Percentiles rank a stretch among this genome's conserved stretches.
These are phyloP conservation scores for Lordiphosa stackelbergi DNA, from an alignment of 1,140 invertebrate species.

Conservation along the genomic window DNA sequence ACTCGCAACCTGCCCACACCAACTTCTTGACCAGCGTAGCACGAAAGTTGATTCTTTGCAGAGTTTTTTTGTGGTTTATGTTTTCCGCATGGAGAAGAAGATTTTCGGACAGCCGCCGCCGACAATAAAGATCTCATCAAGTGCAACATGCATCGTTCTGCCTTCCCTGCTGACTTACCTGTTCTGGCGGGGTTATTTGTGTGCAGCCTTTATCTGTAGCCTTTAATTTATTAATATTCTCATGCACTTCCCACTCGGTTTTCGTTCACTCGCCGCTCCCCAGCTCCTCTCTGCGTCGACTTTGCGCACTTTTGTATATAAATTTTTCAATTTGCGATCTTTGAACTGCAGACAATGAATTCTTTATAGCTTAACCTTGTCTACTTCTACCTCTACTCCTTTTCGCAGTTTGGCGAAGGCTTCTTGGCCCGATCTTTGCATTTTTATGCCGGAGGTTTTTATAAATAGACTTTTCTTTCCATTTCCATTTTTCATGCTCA, in stretches of 20 bases:
- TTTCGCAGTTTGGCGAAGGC: conserved; percentile 1
- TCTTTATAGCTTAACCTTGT: conserved; percentile 73
- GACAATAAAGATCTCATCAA: conserved; percentile 72
- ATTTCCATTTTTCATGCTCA: conserved; percentile 27
- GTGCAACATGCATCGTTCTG: conserved; percentile 57
- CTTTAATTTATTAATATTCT: conserved; percentile 75
- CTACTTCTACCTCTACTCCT: conserved; percentile 25
- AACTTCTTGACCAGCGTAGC: no score
- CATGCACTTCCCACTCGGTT: conserved; percentile 52
- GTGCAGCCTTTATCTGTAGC: conserved; percentile 61
- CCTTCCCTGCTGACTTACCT: not conserved
- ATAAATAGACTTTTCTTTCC: conserved; percentile 12
- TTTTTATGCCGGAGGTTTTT: not conserved
- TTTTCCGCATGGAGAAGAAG: conserved; percentile 20
- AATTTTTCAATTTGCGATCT: conserved; percentile 75
- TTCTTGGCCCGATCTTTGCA: conserved; percentile 2
- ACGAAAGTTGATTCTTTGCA: conserved; percentile 2
- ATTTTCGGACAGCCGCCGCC: conserved; percentile 22
- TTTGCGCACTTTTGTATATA: conserved; percentile 32
- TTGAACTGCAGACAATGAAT: conserved; percentile 70
- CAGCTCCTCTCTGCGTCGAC: conserved; percentile 11
- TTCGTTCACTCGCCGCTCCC: conserved; percentile 13
- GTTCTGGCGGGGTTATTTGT: conserved; percentile 39
- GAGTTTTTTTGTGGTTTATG: conserved; percentile 45
- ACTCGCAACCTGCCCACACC: conserved; percentile 41